Conservation (phyloP, 2,797 vertebrate species). For the Coranthus polyacanthus region DNA sequence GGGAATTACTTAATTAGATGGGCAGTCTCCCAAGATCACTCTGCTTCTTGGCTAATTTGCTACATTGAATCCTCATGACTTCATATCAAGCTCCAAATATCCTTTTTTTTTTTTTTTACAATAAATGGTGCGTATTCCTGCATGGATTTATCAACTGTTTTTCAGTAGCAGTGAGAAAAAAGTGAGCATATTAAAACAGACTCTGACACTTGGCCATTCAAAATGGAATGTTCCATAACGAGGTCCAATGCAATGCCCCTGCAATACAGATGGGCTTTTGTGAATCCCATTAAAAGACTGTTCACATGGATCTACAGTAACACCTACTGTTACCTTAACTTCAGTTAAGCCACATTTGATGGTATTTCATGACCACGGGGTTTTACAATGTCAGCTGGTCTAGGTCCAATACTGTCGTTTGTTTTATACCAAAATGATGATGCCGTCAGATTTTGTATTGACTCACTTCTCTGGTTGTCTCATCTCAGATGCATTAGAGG, state of each 20-base stretch:
- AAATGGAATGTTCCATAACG: slow-evolving; percentile 16
- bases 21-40: slow-evolving; percentile 55
- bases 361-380: no score
- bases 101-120: slow-evolving; percentile 18
- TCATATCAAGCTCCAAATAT: slow-evolving; percentile 47
- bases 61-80: slow-evolving; percentile 56
- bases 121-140: slow-evolving; percentile 33
- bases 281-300: slow-evolving; percentile 1
- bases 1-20: slow-evolving; percentile 71
- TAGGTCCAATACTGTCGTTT: neutral
- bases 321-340: neutral
- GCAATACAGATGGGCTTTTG: slow-evolving; percentile 19
- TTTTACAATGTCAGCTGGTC: no score
- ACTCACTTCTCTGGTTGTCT: neutral
- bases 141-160: slow-evolving; percentile 36
- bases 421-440: neutral
- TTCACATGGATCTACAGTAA: neutral
- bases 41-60: slow-evolving; percentile 53
- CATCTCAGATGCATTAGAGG: slow-evolving; percentile 18
- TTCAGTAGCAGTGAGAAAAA: slow-evolving; percentile 10
- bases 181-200: slow-evolving; percentile 18
- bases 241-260: slow-evolving; percentile 3
- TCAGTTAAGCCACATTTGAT: neutral
- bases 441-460: slow-evolving; percentile 12
- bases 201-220: slow-evolving; percentile 14